Evolutionary conservation across 1,140 invertebrate species (phyloP), one percentile per base, ranked within the genome.

Genomic region (Aradophagus sp.): DNA sequence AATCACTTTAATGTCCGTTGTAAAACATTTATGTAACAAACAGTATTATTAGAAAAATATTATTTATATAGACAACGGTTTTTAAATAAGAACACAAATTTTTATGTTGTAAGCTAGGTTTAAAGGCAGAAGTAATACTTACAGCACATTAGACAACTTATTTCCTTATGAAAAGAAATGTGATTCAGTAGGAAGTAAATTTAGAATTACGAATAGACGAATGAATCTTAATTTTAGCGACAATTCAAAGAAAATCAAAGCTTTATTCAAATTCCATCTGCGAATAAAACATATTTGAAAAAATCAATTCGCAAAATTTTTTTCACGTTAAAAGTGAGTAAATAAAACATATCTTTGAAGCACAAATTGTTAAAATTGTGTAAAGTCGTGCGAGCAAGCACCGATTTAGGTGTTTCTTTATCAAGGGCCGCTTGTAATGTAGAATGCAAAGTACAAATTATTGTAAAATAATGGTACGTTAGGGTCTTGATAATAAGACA

Each of bases 41-140:
- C 53, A 71, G 59, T 71, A 71, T 65, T 71, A 71, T 16, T 71
- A 65, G 52, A 20, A 12, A 52, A 45, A 52, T 52, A 35, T 52
- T 56, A 59, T 56, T 63, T 71, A 38, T 65, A 59, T 47, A 45
- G 38, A 17, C 34, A 10, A 45, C 20, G 20, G 14, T 58, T 56
- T 41, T 62, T 55, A 36, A 61, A 29, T 42, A 17, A 44, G 50
- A 35, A 53, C 34, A 26, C 52, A 14, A 15, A 39, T 36, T 62
- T 38, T 50, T 61, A 56, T 19, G 8, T 59, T 55, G 5, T 62
- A 56, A 50, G 58, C 41, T 58, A 23, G 8, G 4, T 52, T 36
- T 12, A 50, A 35, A 58, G 62, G 58, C 38, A 59, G 59, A 53
- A 31, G 35, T 59, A 59, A 52, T 58, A 39, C 16, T 50, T 55